phyloP scores from a whole-genome alignment of 2,113 vertebrate genomes.

The Brachyhypopomus occidentalis region DNA sequence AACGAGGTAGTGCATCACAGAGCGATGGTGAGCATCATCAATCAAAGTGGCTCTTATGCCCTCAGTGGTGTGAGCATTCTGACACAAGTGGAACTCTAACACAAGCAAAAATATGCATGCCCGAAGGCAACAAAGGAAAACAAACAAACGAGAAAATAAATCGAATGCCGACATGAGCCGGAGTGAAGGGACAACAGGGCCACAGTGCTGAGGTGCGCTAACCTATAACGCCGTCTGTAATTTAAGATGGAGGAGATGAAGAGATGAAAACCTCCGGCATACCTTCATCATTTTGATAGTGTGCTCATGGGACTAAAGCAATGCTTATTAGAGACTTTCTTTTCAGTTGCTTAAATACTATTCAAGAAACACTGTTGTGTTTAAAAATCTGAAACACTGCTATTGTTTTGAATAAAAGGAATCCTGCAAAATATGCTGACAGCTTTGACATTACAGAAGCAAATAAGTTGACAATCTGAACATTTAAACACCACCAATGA shows the following conservation, averaged over 20 bases:
- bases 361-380: neutral
- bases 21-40: slow-evolving; percentile 57
- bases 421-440: neutral
- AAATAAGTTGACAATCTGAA: neutral
- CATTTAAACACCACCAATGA: neutral
- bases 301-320: slow-evolving; percentile 10
- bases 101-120: slow-evolving; percentile 55
- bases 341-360: neutral
- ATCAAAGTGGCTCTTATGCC: slow-evolving; percentile 57
- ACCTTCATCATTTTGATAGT: slow-evolving; percentile 60
- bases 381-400: neutral
- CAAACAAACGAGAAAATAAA: slow-evolving; percentile 64
- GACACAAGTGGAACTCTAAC: slow-evolving; percentile 46
- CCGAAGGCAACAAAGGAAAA: slow-evolving; percentile 48
- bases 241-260: slow-evolving; percentile 62
- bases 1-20: slow-evolving; percentile 55
- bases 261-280: slow-evolving; percentile 61
- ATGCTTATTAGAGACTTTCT: slow-evolving; percentile 50
- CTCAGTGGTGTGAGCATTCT: slow-evolving; percentile 30
- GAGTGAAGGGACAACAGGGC: slow-evolving; percentile 41
- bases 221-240: slow-evolving; percentile 53
- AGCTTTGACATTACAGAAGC: neutral
- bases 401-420: neutral
- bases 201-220: slow-evolving; percentile 27
- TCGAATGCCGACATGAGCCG: slow-evolving; percentile 61